phyloP scores from a whole-genome alignment of 2,888 invertebrate species.

The Drosophila mayaguana region DNA sequence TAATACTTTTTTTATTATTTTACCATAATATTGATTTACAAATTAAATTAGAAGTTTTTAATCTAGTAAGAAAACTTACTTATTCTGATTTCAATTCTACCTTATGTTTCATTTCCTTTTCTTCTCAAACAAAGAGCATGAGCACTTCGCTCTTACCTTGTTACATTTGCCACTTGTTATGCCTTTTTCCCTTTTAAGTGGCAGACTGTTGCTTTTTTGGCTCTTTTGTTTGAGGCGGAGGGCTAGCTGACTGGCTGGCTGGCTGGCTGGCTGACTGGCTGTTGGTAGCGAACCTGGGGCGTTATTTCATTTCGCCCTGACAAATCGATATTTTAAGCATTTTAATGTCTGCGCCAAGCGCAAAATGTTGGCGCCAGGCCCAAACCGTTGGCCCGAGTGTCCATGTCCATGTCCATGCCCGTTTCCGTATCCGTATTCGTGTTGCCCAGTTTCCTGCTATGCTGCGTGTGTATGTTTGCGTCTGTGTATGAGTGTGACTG shows the following conservation, averaged over 20 bases:
- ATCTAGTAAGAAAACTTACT: too few species aligned
- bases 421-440: conserved; percentile 46
- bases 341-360: conserved; percentile 79
- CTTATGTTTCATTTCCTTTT: too few species aligned
- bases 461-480: background rate
- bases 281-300: conserved; percentile 29
- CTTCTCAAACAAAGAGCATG: conserved; percentile 19
- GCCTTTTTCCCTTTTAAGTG: conserved; percentile 67
- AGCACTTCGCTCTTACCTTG: background rate
- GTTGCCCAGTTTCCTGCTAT: conserved; percentile 28
- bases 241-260: background rate
- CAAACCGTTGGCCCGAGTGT: conserved; percentile 29
- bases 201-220: conserved; percentile 76
- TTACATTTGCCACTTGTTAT: conserved; percentile 28
- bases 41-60: too few species aligned
- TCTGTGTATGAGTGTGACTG: background rate
- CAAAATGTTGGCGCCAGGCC: conserved; percentile 75
- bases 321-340: conserved; percentile 80
- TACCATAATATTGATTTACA: too few species aligned
- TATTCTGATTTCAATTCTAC: too few species aligned
- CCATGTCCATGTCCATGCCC: conserved; percentile 53
- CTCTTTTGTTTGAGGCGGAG: conserved; percentile 38
- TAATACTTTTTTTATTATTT: too few species aligned
- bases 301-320: conserved; percentile 63
- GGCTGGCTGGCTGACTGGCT: background rate